Conservation (phyloP, 2,888 invertebrate species). For the Graphium colonna region DNA sequence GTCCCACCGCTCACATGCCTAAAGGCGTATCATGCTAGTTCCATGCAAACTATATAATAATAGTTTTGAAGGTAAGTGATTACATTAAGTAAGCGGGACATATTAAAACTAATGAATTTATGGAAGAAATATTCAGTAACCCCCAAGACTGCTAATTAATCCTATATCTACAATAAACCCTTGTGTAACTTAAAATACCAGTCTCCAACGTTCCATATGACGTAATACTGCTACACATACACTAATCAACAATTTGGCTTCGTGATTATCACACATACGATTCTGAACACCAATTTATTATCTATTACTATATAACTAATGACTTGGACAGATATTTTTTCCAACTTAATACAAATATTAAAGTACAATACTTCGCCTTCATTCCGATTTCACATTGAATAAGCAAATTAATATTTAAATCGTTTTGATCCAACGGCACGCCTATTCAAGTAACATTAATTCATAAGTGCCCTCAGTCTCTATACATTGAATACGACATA, state of each 20-base stretch:
- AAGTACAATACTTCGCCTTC: neutral
- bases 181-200: constrained; percentile 7
- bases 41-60: no score
- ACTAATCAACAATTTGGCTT: constrained; percentile 19
- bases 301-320: no score
- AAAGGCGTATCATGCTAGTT: no score
- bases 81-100: no score
- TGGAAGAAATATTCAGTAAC: neutral
- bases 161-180: neutral
- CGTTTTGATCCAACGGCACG: neutral
- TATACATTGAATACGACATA: neutral
- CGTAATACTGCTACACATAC: constrained; percentile 17
- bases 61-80: no score
- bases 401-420: constrained; percentile 1
- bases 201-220: constrained; percentile 3
- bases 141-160: neutral
- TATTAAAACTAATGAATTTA: no score
- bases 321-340: no score
- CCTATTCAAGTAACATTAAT: constrained; percentile 5
- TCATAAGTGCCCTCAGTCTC: constrained; percentile 23
- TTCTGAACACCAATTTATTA: neutral
- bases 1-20: no score
- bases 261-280: constrained; percentile 10
- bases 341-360: neutral
- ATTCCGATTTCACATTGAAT: neutral